phyloP scores from a whole-genome alignment of 2,797 vertebrate species.

The Xiphophorus birchmanni region DNA sequence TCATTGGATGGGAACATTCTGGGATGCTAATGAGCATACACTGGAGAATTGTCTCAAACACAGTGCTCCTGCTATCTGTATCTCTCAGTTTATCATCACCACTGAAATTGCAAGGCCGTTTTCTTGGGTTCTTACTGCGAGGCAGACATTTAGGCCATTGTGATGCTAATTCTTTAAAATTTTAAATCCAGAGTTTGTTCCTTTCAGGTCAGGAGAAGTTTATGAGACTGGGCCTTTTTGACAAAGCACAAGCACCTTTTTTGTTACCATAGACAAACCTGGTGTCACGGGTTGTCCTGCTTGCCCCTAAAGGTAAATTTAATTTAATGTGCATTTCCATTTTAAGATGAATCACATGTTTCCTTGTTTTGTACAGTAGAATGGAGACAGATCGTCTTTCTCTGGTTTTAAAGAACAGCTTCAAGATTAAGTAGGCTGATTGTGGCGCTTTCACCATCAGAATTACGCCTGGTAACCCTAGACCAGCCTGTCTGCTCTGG shows the following conservation, averaged over 20 bases:
- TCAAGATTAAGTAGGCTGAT: conserved; percentile 89
- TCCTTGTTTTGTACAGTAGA: conserved; percentile 82
- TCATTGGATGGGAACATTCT: conserved; percentile 71
- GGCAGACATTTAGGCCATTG: conserved; percentile 78
- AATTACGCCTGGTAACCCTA: conserved; percentile 91
- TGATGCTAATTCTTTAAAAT: conserved; percentile 83
- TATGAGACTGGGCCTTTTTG: conserved; percentile 61
- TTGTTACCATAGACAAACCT: conserved; percentile 61
- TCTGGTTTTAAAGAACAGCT: conserved; percentile 84
- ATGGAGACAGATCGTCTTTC: conserved; percentile 86
- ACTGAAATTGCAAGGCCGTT: conserved; percentile 77
- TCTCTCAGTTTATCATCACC: conserved; percentile 78
- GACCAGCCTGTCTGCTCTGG: conserved; percentile 84
- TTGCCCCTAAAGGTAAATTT: conserved; percentile 72
- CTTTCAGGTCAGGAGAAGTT: conserved; percentile 66
- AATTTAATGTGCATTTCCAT: conserved; percentile 82
- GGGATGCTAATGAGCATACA: conserved; percentile 76
- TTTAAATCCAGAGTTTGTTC: conserved; percentile 73
- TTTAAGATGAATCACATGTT: conserved; percentile 81
- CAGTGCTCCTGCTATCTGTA: conserved; percentile 70
- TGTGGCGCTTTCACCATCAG: conserved; percentile 87
- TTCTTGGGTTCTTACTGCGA: conserved; percentile 72
- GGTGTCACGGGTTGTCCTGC: conserved; percentile 57
- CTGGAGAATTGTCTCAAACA: conserved; percentile 76
- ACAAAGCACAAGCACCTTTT: conserved; percentile 70